A percentile compares a stretch with the other conserved stretches of the same genome.
Evolutionary conservation across 2,797 vertebrate genomes (phyloP).

Genomic region (Channallabes apus): DNA sequence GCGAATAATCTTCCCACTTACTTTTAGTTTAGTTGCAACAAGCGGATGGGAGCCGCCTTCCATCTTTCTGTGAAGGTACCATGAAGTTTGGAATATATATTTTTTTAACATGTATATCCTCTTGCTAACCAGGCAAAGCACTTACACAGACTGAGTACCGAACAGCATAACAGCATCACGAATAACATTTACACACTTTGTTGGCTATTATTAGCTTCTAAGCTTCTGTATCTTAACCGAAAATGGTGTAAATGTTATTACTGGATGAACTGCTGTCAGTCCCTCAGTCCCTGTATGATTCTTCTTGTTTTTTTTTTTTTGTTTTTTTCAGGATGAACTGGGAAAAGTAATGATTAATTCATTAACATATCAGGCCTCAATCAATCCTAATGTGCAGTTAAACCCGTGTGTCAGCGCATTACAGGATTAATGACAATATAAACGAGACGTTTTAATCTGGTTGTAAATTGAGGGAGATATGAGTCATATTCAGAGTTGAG

Average conservation of each 20-base stretch:
- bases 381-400: neutral
- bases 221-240: neutral
- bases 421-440: neutral
- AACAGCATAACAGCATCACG: neutral
- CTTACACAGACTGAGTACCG: neutral
- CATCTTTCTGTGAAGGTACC: slow-evolving; percentile 54
- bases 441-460: neutral
- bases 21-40: slow-evolving; percentile 57
- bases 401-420: neutral
- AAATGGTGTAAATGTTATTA: slow-evolving; percentile 7
- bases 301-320: neutral
- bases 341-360: slow-evolving; percentile 7
- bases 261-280: neutral
- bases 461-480: neutral
- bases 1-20: slow-evolving; percentile 54
- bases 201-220: neutral
- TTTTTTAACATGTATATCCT: slow-evolving; percentile 8
- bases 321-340: neutral
- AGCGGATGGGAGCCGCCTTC: slow-evolving; percentile 42
- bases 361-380: neutral
- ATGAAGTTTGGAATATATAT: slow-evolving; percentile 25
- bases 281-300: neutral
- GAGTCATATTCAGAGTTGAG: neutral
- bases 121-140: neutral
- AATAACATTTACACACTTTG: slow-evolving; percentile 1